Conservation (phyloP, 2,888 invertebrate genomes). For the Byasa hedistus region DNA sequence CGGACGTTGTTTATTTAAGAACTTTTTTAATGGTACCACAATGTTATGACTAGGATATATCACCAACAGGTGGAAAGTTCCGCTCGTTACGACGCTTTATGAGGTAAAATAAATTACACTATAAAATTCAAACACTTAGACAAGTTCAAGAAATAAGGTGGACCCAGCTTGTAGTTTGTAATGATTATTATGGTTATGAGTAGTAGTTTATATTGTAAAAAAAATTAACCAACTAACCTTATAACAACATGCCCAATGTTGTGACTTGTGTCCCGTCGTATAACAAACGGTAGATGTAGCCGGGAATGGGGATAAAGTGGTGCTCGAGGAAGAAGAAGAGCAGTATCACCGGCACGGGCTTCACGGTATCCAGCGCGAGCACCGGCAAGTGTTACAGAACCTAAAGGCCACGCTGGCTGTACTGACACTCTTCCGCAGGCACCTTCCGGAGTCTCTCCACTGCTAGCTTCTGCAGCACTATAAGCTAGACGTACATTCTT, state of each 20-base stretch:
- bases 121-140: no score
- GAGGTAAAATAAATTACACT: no score
- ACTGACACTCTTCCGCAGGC: slow-evolving; percentile 86
- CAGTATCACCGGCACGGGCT: slow-evolving; percentile 89
- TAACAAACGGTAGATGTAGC: slow-evolving; percentile 93
- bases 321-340: slow-evolving; percentile 91
- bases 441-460: slow-evolving; percentile 82
- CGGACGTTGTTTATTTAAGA: no score
- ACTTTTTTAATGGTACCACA: no score
- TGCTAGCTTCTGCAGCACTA: slow-evolving; percentile 91
- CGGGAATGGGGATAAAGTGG: slow-evolving; percentile 94
- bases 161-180: no score
- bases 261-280: slow-evolving; percentile 84
- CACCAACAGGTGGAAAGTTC: no score
- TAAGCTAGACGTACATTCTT: slow-evolving; percentile 90
- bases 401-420: slow-evolving; percentile 83
- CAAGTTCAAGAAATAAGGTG: no score
- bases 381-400: slow-evolving; percentile 85
- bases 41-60: no score
- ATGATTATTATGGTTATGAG: no score
- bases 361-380: slow-evolving; percentile 91
- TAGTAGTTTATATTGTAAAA: background rate
- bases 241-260: slow-evolving; percentile 90
- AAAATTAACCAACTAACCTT: slow-evolving; percentile 80
- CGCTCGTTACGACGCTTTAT: no score